phyloP scores from a whole-genome alignment of 2,888 invertebrate genomes.

The Loripinus fragilis region DNA sequence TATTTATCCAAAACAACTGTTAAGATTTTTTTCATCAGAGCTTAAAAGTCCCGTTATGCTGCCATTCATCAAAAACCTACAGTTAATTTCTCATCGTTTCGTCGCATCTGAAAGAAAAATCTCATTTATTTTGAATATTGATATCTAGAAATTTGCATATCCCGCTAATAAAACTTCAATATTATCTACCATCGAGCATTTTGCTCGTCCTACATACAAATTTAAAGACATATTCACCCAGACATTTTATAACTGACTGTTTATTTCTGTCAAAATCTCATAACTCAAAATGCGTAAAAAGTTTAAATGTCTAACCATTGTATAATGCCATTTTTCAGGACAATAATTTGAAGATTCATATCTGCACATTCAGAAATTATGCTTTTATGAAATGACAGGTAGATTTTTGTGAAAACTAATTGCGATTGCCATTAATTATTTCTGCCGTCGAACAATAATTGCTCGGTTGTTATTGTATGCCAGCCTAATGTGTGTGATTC shows the following conservation, averaged over 20 bases:
- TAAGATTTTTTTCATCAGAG: background rate
- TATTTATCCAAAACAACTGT: background rate
- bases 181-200: background rate
- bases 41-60: background rate
- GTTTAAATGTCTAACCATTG: background rate
- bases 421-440: constrained; percentile 5
- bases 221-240: background rate
- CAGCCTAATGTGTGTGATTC: constrained; percentile 10
- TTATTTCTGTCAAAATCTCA: background rate
- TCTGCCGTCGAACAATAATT: background rate
- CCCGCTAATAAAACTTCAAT: constrained; percentile 1
- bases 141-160: constrained; percentile 13
- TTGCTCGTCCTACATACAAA: background rate
- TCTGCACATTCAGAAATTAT: constrained; percentile 9
- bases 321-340: background rate
- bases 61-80: constrained; percentile 5
- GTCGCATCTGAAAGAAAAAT: constrained; percentile 2
- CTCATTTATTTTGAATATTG: constrained; percentile 20
- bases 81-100: constrained; percentile 6
- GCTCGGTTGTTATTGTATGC: background rate
- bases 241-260: background rate
- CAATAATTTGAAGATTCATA: constrained; percentile 13
- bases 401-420: constrained; percentile 15
- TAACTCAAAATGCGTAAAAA: constrained; percentile 9
- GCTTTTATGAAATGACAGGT: constrained; percentile 7